These are phyloP conservation scores for Syrmaticus mikado DNA, from an alignment of 2,113 vertebrate species.

Conservation along the genomic window DNA sequence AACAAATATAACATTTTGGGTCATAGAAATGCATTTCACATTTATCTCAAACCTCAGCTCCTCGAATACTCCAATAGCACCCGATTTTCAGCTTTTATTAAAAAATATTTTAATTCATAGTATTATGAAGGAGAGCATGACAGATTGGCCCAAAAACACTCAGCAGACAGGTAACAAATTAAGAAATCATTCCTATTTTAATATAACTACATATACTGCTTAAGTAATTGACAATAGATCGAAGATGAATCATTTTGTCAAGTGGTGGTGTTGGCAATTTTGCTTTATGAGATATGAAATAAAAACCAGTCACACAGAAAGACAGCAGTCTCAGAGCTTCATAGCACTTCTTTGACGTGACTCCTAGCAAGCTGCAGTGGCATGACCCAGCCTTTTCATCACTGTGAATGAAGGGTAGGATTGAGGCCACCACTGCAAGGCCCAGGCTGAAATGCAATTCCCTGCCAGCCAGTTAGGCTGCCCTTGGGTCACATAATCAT, in stretches of 20 bases:
- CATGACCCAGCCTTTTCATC: rapidly evolving
- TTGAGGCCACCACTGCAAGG: background rate
- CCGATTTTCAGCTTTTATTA: background rate
- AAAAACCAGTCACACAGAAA: background rate
- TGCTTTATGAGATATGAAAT: background rate
- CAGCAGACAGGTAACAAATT: background rate
- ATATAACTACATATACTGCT: background rate
- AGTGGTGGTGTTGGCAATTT: background rate
- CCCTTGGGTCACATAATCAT: background rate
- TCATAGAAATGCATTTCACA: background rate
- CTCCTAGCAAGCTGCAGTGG: rapidly evolving
- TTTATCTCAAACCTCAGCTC: background rate
- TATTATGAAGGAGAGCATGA: background rate
- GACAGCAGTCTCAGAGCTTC: rapidly evolving
- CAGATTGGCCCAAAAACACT: background rate
- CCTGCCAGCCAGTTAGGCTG: background rate
- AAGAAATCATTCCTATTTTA: background rate
- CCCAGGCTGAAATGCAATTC: background rate
- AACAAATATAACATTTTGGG: background rate
- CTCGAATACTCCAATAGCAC: background rate
- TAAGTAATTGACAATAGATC: background rate
- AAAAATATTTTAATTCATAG: background rate
- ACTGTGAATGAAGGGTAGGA: background rate
- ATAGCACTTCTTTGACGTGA: background rate
- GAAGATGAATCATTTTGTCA: background rate